Percentiles rank a stretch among this genome's conserved stretches.
These are phyloP conservation scores for Heliothis virescens DNA, from an alignment of 1,140 invertebrate species.

Conservation along the genomic window DNA sequence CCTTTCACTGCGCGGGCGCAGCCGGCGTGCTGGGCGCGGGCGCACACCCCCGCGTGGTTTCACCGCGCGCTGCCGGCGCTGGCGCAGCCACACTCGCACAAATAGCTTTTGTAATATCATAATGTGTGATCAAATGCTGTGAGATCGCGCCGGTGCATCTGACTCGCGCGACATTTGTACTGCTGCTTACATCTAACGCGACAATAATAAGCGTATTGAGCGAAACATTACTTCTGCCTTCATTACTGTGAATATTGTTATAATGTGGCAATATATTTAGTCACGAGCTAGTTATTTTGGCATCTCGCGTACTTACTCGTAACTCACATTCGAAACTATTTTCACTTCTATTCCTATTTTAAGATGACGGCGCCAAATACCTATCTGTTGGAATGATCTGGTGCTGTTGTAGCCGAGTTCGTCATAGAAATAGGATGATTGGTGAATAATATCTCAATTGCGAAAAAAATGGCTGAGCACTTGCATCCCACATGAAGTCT, in stretches of 20 bases:
- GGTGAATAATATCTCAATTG: neutral
- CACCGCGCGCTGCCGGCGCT: neutral
- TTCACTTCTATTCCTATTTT: constrained; percentile 11
- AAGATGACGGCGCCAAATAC: neutral
- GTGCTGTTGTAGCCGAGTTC: neutral
- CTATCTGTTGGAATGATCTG: neutral
- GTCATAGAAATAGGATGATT: too few species aligned
- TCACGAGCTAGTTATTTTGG: constrained; percentile 20
- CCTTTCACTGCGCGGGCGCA: constrained; percentile 37
- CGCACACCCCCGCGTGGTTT: constrained; percentile 35
- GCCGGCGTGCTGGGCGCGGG: neutral
- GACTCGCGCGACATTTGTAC: neutral
- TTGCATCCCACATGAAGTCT: constrained; percentile 33
- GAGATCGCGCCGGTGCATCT: neutral
- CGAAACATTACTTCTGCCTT: neutral
- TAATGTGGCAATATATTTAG: constrained; percentile 9
- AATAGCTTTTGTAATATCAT: constrained; percentile 28
- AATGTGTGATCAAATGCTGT: constrained; percentile 14
- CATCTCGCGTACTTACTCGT: constrained; percentile 10
- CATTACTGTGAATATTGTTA: neutral
- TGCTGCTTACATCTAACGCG: neutral
- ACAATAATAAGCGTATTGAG: neutral
- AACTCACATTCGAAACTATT: constrained; percentile 31
- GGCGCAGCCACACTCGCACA: constrained; percentile 1
- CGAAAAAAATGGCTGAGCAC: neutral